Percentiles rank a stretch among this genome's conserved stretches.
Evolutionary conservation across 2,113 vertebrate species (phyloP).

Genomic region (Pardalotus punctatus): DNA sequence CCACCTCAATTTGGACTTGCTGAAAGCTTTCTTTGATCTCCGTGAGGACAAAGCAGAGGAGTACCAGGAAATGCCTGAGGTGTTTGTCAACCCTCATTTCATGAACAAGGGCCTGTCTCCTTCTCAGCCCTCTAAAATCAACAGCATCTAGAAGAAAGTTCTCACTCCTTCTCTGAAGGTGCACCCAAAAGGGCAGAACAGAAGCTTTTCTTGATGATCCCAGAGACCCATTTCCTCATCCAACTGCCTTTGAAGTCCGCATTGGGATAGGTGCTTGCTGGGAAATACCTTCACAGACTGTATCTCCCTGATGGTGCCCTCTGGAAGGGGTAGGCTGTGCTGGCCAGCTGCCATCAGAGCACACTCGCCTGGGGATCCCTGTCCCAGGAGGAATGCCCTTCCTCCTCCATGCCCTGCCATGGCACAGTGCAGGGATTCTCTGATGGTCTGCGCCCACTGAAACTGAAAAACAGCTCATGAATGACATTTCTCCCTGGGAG

Average conservation of each 20-base stretch:
- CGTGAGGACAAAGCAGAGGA: constrained; percentile 67
- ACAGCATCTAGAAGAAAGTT: background rate
- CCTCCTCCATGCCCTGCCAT: background rate
- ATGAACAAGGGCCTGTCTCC: background rate
- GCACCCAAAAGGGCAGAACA: background rate
- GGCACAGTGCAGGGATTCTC: background rate
- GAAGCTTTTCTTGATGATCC: background rate
- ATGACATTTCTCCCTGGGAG: background rate
- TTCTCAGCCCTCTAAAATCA: background rate
- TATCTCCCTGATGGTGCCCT: background rate
- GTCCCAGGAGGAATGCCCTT: background rate
- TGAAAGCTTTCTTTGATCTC: constrained; percentile 82
- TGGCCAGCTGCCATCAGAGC: accelerated
- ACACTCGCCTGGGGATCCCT: background rate
- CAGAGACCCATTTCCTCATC: background rate
- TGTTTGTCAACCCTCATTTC: background rate
- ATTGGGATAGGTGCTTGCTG: accelerated
- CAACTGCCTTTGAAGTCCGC: background rate
- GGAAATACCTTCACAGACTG: background rate
- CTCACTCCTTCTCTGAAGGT: background rate
- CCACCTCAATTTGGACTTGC: constrained; percentile 67
- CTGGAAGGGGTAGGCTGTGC: background rate
- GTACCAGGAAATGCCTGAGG: constrained; percentile 13
- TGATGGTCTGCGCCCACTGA: accelerated
- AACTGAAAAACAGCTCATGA: background rate